Evolutionary conservation across 2,113 vertebrate genomes (phyloP).

Genomic region (Trinectes maculatus): DNA sequence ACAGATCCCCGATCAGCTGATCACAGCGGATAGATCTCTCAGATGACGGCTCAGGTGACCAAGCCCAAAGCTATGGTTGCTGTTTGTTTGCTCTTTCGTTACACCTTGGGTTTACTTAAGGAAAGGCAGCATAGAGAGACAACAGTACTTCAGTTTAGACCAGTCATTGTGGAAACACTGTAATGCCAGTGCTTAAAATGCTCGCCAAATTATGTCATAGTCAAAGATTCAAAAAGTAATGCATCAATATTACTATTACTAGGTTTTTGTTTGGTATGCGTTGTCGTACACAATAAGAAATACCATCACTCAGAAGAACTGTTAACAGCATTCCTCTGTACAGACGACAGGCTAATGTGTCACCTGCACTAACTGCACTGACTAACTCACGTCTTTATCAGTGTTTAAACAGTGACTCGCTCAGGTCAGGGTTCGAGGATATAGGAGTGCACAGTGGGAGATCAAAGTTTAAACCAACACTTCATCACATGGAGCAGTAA

Average conservation of each 20-base stretch:
- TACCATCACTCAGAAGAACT: neutral
- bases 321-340: slow-evolving; percentile 34
- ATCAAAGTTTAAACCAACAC: slow-evolving; percentile 45
- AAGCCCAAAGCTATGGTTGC: slow-evolving; percentile 27
- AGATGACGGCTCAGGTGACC: slow-evolving; percentile 37
- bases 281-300: too few species aligned
- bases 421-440: slow-evolving; percentile 60
- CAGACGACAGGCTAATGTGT: slow-evolving; percentile 34
- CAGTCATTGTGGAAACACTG: neutral
- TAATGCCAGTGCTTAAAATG: neutral
- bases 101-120: slow-evolving; percentile 47
- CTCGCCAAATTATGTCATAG: too few species aligned
- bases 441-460: neutral
- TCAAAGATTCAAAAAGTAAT: too few species aligned
- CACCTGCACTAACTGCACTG: slow-evolving; percentile 29
- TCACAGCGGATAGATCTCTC: slow-evolving; percentile 18
- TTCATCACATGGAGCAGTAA: slow-evolving; percentile 1
- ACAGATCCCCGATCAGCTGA: slow-evolving; percentile 53
- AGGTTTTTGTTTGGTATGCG: neutral
- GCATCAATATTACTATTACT: too few species aligned
- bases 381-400: slow-evolving; percentile 30
- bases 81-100: slow-evolving; percentile 5
- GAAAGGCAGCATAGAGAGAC: slow-evolving; percentile 19
- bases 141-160: neutral
- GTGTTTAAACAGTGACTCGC: slow-evolving; percentile 54